phyloP scores from a whole-genome alignment of 2,888 invertebrate species.

The Gibbula magus region DNA sequence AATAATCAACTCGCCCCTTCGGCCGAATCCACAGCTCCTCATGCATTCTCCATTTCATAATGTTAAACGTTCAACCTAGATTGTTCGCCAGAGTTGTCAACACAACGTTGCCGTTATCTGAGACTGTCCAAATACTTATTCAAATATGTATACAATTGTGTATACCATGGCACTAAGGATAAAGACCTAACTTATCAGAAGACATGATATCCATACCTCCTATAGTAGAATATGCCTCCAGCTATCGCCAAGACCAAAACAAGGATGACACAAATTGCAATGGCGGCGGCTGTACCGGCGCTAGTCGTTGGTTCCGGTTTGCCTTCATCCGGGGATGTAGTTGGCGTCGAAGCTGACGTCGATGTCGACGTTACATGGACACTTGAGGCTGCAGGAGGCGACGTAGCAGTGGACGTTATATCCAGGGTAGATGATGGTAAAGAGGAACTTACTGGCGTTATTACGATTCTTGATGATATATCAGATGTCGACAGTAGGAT shows the following conservation, averaged over 20 bases:
- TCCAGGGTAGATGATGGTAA: not conserved
- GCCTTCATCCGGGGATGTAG: no score
- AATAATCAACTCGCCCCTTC: no score
- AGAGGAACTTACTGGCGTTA: not conserved
- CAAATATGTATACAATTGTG: no score
- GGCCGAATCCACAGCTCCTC: no score
- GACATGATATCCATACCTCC: not conserved
- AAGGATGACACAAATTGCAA: not conserved
- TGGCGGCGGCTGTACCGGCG: not conserved
- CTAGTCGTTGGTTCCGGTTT: not conserved
- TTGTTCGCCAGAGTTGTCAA: no score
- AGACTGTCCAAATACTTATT: no score
- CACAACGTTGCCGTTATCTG: no score
- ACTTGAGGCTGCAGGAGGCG: not conserved
- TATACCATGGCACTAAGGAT: no score
- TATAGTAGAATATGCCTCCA: not conserved
- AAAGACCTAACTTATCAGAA: no score
- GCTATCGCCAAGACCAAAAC: not conserved
- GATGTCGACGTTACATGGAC: not conserved
- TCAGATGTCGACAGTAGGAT: not conserved
- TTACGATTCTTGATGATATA: not conserved
- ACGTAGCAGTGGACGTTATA: not conserved
- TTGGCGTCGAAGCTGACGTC: not conserved
- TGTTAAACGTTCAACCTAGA: no score
- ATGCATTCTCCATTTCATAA: no score